phyloP scores from a whole-genome alignment of 35 echinoderm and acorn worm genomes.

The Heliocidaris erythrogramma region DNA sequence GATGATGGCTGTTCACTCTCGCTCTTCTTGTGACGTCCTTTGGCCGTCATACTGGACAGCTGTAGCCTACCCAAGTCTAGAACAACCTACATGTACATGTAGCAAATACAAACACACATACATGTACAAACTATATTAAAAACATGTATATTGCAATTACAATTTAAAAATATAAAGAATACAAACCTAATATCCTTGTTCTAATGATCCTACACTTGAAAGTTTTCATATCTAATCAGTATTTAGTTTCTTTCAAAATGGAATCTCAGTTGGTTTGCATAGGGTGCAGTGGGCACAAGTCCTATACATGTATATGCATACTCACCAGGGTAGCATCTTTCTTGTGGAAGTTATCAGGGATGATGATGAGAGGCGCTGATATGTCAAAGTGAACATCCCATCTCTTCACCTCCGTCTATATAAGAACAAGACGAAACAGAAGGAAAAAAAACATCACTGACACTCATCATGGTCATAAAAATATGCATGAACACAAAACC shows the following conservation, averaged over 20 bases:
- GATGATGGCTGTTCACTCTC: constrained; percentile 38
- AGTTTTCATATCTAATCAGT: too few species aligned
- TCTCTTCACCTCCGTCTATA: constrained; percentile 77
- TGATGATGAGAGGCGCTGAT: constrained; percentile 94
- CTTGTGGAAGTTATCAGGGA: constrained; percentile 93
- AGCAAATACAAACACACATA: neutral
- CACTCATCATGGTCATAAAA: neutral
- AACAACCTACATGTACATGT: too few species aligned
- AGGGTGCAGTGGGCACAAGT: too few species aligned
- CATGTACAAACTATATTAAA: too few species aligned
- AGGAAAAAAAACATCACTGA: neutral
- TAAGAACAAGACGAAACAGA: neutral
- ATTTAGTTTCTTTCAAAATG: too few species aligned
- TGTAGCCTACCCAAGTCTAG: constrained; percentile 95
- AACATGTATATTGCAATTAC: too few species aligned
- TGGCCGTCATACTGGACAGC: constrained; percentile 81
- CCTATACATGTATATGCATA: too few species aligned
- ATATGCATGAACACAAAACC: too few species aligned
- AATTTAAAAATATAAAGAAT: too few species aligned
- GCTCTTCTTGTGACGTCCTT: constrained; percentile 53
- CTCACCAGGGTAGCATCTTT: constrained; percentile 95
- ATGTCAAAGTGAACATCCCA: constrained; percentile 94
- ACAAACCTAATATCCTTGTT: too few species aligned
- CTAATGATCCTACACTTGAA: too few species aligned
- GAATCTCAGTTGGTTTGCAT: too few species aligned